phyloP scores from a whole-genome alignment of 2,797 vertebrate species.

The Fringilla coelebs region DNA sequence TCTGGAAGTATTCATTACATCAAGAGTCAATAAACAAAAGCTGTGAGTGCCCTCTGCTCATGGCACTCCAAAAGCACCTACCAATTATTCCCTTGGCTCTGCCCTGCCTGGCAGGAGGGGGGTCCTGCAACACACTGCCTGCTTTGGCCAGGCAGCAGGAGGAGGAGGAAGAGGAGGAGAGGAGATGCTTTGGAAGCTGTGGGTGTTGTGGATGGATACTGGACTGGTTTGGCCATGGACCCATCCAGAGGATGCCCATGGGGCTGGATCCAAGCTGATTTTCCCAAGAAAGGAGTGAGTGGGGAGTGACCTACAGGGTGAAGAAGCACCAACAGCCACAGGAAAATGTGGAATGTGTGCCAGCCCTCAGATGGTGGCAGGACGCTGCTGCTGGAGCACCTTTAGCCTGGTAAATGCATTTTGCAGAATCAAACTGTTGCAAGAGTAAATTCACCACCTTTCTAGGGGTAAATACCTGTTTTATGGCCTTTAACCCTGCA shows the following conservation, averaged over 20 bases:
- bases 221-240: rapidly evolving
- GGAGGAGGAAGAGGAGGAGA: neutral
- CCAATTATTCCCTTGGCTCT: constrained; percentile 19
- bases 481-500: neutral
- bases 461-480: neutral
- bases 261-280: neutral
- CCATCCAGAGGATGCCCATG: neutral
- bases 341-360: rapidly evolving
- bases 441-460: neutral
- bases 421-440: neutral
- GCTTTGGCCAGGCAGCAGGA: neutral
- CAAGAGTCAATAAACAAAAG: constrained; percentile 45
- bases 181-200: rapidly evolving
- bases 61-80: constrained; percentile 23
- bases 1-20: constrained; percentile 23
- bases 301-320: neutral
- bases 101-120: neutral
- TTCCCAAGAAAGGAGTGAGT: neutral
- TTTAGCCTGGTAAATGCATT: neutral
- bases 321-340: neutral
- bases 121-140: neutral
- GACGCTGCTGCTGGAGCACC: rapidly evolving
- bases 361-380: rapidly evolving
- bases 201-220: neutral
- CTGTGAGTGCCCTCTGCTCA: neutral